phyloP scores from a whole-genome alignment of 2,797 vertebrate species.

The Streptopelia turtur region DNA sequence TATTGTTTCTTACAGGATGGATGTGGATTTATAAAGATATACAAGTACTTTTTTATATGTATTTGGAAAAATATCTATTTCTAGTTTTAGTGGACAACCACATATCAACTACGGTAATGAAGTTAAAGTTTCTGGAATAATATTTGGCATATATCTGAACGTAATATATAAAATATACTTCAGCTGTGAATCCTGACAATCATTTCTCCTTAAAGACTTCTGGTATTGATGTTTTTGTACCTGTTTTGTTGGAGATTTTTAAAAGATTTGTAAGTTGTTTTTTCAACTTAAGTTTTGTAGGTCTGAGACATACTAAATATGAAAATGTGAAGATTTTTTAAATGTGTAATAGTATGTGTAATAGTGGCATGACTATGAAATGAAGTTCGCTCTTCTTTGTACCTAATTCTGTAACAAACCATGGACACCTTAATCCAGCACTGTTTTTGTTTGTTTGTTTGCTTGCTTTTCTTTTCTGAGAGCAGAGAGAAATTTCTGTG shows the following conservation, averaged over 20 bases:
- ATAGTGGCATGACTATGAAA: not conserved
- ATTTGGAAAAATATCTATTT: not conserved
- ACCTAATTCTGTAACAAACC: not conserved
- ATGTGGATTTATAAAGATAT: not conserved
- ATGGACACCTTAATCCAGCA: fast-evolving
- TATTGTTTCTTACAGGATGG: not conserved
- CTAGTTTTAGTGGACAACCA: not conserved
- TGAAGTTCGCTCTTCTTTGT: not conserved
- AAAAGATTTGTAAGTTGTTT: not conserved
- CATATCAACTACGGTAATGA: not conserved
- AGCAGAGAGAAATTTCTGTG: not conserved
- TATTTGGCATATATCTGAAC: not conserved
- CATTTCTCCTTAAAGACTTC: not conserved
- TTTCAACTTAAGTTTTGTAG: not conserved
- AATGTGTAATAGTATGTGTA: not conserved
- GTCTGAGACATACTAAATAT: not conserved
- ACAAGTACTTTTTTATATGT: not conserved
- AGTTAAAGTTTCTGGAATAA: not conserved
- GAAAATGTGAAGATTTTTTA: not conserved
- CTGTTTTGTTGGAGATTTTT: not conserved
- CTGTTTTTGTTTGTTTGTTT: too few species aligned
- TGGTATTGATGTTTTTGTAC: not conserved
- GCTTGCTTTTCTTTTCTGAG: not conserved
- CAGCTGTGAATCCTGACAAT: not conserved
- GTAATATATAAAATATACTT: not conserved